These are phyloP conservation scores for Callimorpha dominula DNA, from an alignment of 2,888 invertebrate species.

Conservation along the genomic window DNA sequence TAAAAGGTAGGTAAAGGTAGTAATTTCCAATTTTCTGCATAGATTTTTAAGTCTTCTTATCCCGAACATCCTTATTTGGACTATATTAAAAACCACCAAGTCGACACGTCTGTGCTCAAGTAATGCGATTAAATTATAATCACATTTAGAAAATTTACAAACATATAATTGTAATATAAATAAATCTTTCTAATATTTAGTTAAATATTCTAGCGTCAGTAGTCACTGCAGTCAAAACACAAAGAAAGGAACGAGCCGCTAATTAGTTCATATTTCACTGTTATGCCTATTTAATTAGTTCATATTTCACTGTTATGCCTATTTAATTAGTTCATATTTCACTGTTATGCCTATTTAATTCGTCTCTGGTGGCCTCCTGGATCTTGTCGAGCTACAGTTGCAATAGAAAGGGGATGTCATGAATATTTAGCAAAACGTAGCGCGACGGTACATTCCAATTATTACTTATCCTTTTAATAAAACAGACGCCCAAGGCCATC, in stretches of 20 bases:
- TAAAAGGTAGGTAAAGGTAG: no score
- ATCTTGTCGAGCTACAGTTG: not conserved
- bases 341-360: slow-evolving; percentile 7
- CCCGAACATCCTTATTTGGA: not conserved
- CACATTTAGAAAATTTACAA: no score
- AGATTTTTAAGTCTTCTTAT: not conserved
- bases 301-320: slow-evolving; percentile 20
- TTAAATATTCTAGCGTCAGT: not conserved
- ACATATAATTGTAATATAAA: not conserved
- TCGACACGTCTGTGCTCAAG: no score
- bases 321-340: slow-evolving; percentile 19
- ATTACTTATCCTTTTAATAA: slow-evolving; percentile 26
- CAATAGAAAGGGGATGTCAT: slow-evolving; percentile 1
- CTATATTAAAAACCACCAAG: not conserved
- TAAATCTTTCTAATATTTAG: not conserved
- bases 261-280: slow-evolving; percentile 18
- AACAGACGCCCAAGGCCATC: slow-evolving; percentile 4
- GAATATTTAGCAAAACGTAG: slow-evolving; percentile 19
- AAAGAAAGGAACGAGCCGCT: not conserved
- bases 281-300: no score
- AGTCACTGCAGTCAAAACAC: not conserved
- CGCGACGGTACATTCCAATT: slow-evolving; percentile 1
- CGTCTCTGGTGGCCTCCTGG: slow-evolving; percentile 4
- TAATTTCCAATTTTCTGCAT: not conserved
- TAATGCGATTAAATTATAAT: not conserved